Base-by-base conservation (phyloP, 2,113 vertebrate genomes). In the Mungos mungo region DNA sequence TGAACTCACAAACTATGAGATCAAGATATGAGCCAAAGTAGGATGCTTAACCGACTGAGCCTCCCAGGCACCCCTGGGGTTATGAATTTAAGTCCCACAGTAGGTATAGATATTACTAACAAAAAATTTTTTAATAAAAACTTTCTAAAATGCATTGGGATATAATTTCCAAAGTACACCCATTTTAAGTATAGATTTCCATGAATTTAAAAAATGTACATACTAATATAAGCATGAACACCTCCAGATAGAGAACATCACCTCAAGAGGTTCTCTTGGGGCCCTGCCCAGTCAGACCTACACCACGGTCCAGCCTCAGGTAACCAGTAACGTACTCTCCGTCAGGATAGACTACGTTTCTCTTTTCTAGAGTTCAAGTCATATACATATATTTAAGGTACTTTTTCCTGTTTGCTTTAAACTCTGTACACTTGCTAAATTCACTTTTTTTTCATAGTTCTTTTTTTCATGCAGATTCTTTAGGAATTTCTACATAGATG, bases 401-500 rank as follows among this genome's bases (percentile, higher is more conserved):
- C 35, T 71, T 3, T 81, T 76, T 45, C 3, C 0, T 92, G 9
- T 81, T 93, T 88, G 84, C 23, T 84, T 97, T 95, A 87, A 68
- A 54, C 35, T n/a, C 41, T 90, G 5, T 15, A 25, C 0, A 33
- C 13, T 84, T 85, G 18, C 63, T 66, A 54, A 85, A 76, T 5
- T 95, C 76, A 82, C 4, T 60, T 74, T 66, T 82, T 82, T 83
- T 66, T n/a, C 57, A 18, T 87, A 89, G 60, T 4, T 45, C 65
- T 96, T 93, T 83, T 38, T 68, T 97, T 93, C 69, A 29, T 65
- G 9, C 60, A 72, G 11, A 63, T 88, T 47, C 31, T 77, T 35
- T 65, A 57, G 57, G 2, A 47, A 76, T 29, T 86, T 96, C 68
- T 81, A 35, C 10, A 76, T 45, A 74, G 29, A n/a, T 7, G 15